Percentiles rank a stretch among this genome's conserved stretches.
These are phyloP conservation scores for Oryctes rhinoceros DNA, from an alignment of 1,140 invertebrate species.

Conservation along the genomic window DNA sequence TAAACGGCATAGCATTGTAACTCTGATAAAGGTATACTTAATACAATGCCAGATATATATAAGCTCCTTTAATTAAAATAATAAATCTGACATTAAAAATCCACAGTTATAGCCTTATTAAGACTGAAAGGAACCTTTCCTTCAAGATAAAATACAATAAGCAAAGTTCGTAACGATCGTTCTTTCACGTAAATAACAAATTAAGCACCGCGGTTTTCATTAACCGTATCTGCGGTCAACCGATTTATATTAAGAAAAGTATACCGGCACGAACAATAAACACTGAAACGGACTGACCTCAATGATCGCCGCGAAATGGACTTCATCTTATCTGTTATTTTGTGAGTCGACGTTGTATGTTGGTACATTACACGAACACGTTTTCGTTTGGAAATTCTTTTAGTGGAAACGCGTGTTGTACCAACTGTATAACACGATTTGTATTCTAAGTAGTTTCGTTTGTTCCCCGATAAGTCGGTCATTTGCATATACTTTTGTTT, in stretches of 20 bases:
- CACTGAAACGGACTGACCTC: slow-evolving; percentile 2
- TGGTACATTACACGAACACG: not conserved
- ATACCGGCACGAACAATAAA: not conserved
- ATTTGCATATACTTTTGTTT: slow-evolving; percentile 6
- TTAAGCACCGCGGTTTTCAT: slow-evolving; percentile 3
- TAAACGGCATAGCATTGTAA: too few species aligned
- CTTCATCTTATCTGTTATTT: not conserved
- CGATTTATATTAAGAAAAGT: not conserved
- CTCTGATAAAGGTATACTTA: too few species aligned
- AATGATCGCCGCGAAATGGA: not conserved
- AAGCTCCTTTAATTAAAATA: too few species aligned
- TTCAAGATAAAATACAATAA: slow-evolving; percentile 3
- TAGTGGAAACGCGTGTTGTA: not conserved
- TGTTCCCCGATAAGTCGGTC: not conserved
- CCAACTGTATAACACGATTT: slow-evolving; percentile 4
- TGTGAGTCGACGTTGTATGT: not conserved
- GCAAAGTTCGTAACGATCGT: not conserved
- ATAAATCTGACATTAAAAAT: too few species aligned
- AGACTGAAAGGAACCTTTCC: not conserved
- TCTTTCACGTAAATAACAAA: slow-evolving; percentile 1
- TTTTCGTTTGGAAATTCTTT: not conserved
- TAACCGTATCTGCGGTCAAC: not conserved
- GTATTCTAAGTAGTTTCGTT: not conserved
- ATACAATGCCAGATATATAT: too few species aligned
- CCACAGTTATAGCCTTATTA: too few species aligned